A percentile compares a stretch with the other conserved stretches of the same genome.
These are phyloP conservation scores for Drosophila elegans DNA, from an alignment of 1,140 invertebrate genomes.

Conservation along the genomic window DNA sequence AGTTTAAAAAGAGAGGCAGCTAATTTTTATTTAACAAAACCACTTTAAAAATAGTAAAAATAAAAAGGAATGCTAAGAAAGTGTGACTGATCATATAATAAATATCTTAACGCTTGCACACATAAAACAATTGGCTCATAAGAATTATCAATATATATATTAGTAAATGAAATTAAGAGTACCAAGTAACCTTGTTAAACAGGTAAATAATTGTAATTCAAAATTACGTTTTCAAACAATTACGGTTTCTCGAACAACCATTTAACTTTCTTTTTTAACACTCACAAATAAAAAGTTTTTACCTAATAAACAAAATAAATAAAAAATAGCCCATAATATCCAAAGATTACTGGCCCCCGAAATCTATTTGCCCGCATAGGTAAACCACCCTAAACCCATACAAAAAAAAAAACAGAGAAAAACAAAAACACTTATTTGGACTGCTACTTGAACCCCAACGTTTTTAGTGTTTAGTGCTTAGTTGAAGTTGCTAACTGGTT, in stretches of 20 bases:
- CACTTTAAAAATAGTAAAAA: neutral
- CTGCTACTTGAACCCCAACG: constrained; percentile 84
- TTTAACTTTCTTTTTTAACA: too few species aligned
- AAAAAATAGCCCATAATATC: neutral
- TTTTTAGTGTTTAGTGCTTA: constrained; percentile 72
- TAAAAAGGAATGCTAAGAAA: neutral
- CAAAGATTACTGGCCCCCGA: constrained; percentile 5
- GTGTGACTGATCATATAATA: neutral
- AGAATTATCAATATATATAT: too few species aligned
- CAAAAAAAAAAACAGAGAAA: constrained; percentile 7
- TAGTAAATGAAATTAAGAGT: too few species aligned
- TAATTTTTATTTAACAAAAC: neutral
- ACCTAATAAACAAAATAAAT: too few species aligned
- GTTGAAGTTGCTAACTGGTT: constrained; percentile 75
- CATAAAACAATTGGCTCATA: too few species aligned
- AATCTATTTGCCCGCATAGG: neutral
- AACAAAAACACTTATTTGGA: constrained; percentile 63
- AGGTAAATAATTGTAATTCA: too few species aligned
- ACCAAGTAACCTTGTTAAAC: too few species aligned
- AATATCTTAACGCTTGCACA: neutral
- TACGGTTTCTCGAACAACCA: too few species aligned
- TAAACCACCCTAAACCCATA: neutral
- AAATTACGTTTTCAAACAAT: too few species aligned
- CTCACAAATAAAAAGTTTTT: too few species aligned
- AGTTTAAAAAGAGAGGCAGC: too few species aligned